Conservation (phyloP, 1,140 invertebrate species). For the Reticulitermes speratus region DNA sequence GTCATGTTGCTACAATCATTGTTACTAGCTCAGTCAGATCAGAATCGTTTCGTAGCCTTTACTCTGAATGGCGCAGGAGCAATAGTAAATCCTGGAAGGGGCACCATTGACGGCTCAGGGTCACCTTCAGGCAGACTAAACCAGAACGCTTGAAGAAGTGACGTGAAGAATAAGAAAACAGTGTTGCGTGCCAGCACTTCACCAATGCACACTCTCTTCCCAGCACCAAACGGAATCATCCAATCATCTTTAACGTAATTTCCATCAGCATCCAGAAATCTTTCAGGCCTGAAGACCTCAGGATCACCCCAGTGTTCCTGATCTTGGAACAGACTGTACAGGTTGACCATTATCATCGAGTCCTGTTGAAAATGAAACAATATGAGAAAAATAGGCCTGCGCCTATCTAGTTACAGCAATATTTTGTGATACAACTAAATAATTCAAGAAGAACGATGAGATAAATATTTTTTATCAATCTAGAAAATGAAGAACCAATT, state of each 20-base stretch:
- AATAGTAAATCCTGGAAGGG: slow-evolving; percentile 54
- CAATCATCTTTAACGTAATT: slow-evolving; percentile 50
- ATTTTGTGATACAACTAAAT: too few species aligned
- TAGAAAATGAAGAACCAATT: too few species aligned
- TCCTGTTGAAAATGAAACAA: slow-evolving; percentile 48
- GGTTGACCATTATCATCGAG: slow-evolving; percentile 66
- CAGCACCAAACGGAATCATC: slow-evolving; percentile 45
- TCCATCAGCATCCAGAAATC: slow-evolving; percentile 55
- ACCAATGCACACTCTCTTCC: slow-evolving; percentile 61
- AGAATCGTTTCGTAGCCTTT: too few species aligned
- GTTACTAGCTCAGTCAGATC: too few species aligned
- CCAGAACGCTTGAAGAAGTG: slow-evolving; percentile 54
- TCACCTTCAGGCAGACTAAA: slow-evolving; percentile 45
- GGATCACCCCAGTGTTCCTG: slow-evolving; percentile 66
- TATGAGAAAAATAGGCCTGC: too few species aligned
- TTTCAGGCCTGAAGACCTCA: slow-evolving; percentile 56
- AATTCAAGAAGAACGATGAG: too few species aligned
- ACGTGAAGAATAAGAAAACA: slow-evolving; percentile 56
- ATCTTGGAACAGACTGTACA: slow-evolving; percentile 69
- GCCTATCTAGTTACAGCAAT: too few species aligned
- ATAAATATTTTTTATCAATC: too few species aligned
- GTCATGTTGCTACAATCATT: too few species aligned
- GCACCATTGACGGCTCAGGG: slow-evolving; percentile 43
- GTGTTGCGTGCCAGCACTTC: slow-evolving; percentile 57
- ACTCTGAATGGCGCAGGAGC: slow-evolving; percentile 51